These are phyloP conservation scores for Pseudocheirus occidentalis DNA, from an alignment of 2,797 vertebrate genomes.

Conservation along the genomic window DNA sequence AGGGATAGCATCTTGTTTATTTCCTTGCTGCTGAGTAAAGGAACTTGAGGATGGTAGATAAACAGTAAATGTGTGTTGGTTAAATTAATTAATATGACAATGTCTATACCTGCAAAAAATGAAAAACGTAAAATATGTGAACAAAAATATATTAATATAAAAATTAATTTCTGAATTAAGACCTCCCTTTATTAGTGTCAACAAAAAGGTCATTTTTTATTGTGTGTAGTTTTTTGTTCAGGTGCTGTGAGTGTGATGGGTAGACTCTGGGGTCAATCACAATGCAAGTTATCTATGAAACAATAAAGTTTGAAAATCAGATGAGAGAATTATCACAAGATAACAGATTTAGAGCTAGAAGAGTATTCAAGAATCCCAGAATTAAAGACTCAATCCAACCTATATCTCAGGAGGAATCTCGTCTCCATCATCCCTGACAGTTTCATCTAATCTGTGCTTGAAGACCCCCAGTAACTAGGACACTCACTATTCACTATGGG, in stretches of 20 bases:
- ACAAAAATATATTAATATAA: too few species aligned
- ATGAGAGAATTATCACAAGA: neutral
- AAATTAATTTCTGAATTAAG: neutral
- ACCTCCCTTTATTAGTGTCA: neutral
- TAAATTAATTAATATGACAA: neutral
- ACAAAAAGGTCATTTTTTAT: neutral
- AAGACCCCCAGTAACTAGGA: too few species aligned
- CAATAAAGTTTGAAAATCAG: neutral
- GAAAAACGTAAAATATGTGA: neutral
- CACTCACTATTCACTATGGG: too few species aligned
- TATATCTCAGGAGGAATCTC: neutral
- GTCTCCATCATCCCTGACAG: neutral
- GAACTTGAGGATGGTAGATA: neutral
- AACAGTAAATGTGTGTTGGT: neutral
- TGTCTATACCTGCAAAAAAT: neutral
- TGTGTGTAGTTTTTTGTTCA: neutral
- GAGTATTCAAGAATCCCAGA: neutral
- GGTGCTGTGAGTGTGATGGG: neutral
- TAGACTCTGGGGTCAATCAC: neutral
- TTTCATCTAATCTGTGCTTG: neutral
- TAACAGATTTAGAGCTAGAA: neutral
- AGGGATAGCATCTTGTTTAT: neutral
- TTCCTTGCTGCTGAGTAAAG: neutral
- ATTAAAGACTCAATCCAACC: neutral
- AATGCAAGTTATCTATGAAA: neutral